phyloP scores from a whole-genome alignment of 92 coral and sea anemone genomes.

The Porites rus region DNA sequence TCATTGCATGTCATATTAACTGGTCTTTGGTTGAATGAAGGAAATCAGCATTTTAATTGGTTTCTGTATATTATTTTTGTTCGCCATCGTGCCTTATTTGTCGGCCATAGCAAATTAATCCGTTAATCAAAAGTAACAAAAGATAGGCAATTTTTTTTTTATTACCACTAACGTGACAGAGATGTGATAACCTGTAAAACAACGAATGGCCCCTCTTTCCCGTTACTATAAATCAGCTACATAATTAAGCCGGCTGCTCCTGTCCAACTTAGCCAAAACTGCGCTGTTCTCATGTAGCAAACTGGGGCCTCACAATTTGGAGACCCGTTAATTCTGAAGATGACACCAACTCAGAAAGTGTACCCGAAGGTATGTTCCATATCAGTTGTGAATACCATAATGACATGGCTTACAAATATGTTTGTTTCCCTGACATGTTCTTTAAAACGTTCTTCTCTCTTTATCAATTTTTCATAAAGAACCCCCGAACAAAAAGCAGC shows the following conservation, averaged over 20 bases:
- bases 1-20: too few relatives aligned
- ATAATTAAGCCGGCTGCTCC: background rate
- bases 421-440: background rate
- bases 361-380: background rate
- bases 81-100: background rate
- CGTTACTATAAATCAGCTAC: background rate
- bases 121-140: background rate
- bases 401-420: background rate
- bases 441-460: background rate
- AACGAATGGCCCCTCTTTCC: background rate
- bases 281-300: too few relatives aligned
- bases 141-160: background rate
- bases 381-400: background rate
- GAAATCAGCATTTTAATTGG: too few relatives aligned
- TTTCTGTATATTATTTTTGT: background rate
- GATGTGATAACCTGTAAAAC: background rate
- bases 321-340: background rate
- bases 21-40: too few relatives aligned
- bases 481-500: background rate
- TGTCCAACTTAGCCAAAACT: background rate
- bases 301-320: background rate
- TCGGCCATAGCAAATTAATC: constrained; percentile 30
- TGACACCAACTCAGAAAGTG: background rate
- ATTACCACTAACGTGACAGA: background rate
- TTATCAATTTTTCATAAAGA: too few relatives aligned